Percentiles rank a stretch among this genome's conserved stretches.
Evolutionary conservation across 2,113 vertebrate species (phyloP).

Genomic region (Riparia riparia): DNA sequence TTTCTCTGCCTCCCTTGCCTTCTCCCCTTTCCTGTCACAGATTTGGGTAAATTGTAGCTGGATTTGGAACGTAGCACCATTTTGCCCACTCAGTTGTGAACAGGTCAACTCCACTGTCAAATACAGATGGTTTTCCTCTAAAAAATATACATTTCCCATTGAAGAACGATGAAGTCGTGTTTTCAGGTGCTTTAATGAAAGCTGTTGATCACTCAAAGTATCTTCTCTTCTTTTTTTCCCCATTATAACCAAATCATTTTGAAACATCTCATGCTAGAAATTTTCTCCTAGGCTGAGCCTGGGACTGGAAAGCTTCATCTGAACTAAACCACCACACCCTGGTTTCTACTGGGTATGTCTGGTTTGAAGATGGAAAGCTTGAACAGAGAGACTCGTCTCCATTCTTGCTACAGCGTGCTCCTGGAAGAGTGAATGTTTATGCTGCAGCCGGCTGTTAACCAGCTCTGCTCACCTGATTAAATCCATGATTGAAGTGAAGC

Average conservation of each 20-base stretch:
- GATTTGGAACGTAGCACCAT: not conserved
- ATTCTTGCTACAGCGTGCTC: not conserved
- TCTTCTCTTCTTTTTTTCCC: not conserved
- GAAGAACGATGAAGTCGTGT: not conserved
- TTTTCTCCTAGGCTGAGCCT: not conserved
- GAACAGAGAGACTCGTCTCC: not conserved
- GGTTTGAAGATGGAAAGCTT: conserved; percentile 5
- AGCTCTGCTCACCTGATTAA: conserved; percentile 50
- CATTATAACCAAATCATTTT: not conserved
- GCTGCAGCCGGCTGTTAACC: conserved; percentile 15
- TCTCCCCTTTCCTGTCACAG: not conserved
- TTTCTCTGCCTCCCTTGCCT: conserved; percentile 24
- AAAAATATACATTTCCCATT: not conserved
- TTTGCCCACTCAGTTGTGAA: not conserved
- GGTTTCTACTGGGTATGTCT: not conserved
- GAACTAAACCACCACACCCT: conserved; percentile 1
- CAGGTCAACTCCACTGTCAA: not conserved
- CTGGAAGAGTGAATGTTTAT: not conserved
- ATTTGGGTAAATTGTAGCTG: not conserved
- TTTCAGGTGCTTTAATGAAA: not conserved
- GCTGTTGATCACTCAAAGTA: not conserved
- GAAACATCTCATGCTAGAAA: not conserved
- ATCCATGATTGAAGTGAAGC: not conserved
- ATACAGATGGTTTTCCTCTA: not conserved
- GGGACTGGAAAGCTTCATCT: not conserved